These are phyloP conservation scores for Chelonia mydas DNA, from an alignment of 2,797 vertebrate genomes.

Conservation along the genomic window DNA sequence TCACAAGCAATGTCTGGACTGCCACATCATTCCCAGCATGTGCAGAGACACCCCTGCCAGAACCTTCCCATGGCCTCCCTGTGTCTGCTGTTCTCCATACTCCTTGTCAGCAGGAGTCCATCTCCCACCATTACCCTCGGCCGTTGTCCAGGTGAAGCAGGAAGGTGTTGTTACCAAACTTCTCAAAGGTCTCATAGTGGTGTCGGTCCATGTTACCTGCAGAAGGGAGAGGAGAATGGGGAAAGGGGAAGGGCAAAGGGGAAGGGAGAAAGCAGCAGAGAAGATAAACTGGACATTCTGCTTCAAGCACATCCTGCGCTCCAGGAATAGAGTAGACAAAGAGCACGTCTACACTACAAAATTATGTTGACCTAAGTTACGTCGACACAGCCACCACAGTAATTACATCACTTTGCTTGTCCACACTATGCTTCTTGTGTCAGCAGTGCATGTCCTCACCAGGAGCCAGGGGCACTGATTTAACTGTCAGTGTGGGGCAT, in stretches of 20 bases:
- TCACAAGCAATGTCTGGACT: not conserved
- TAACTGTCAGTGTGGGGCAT: not conserved
- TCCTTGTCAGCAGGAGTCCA: not conserved
- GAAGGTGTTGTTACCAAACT: constrained; percentile 79
- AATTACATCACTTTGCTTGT: not conserved
- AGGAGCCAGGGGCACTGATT: not conserved
- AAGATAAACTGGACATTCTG: not conserved
- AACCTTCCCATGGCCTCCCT: not conserved
- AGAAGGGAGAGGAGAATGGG: rapidly evolving
- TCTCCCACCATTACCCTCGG: constrained; percentile 50
- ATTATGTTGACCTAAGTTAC: not conserved
- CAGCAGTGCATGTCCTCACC: not conserved
- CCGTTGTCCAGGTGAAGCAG: constrained; percentile 79
- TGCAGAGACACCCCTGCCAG: not conserved
- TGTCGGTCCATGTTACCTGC: constrained; percentile 79
- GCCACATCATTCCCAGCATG: not conserved
- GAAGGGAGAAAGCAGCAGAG: not conserved
- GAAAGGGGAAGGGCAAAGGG: not conserved
- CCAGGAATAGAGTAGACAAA: not conserved
- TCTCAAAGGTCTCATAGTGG: constrained; percentile 79
- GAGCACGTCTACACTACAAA: not conserved
- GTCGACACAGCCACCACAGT: not conserved
- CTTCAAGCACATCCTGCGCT: not conserved
- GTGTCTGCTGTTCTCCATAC: not conserved
- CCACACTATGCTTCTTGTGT: not conserved